Evolutionary conservation across 2,113 vertebrate species (phyloP).

Genomic region (Petaurus breviceps): DNA sequence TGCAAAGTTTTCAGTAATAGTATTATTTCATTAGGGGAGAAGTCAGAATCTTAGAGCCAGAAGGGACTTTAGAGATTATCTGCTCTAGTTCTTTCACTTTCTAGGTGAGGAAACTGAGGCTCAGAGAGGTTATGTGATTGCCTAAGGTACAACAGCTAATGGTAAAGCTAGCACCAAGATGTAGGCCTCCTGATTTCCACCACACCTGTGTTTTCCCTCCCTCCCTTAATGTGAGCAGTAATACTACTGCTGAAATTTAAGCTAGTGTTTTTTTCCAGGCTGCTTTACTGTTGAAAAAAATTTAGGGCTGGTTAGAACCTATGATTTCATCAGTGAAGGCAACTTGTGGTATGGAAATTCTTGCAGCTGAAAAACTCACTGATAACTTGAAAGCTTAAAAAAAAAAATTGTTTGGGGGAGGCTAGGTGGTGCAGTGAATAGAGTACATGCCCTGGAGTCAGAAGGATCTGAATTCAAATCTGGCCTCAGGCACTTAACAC

Average conservation of each 20-base stretch:
- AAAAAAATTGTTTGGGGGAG: not conserved
- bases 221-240: not conserved
- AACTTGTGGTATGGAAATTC: not conserved
- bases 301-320: not conserved
- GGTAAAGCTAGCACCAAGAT: not conserved
- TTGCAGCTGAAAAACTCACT: not conserved
- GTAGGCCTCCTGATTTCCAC: not conserved
- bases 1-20: not conserved
- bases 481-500: too few relatives aligned
- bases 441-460: too few relatives aligned
- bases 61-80: slow-evolving; percentile 2
- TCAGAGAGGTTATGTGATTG: slow-evolving; percentile 15
- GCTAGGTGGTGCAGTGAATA: too few relatives aligned
- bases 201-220: not conserved
- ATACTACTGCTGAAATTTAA: slow-evolving; percentile 37
- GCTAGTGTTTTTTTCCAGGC: slow-evolving; percentile 42
- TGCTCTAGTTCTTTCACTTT: slow-evolving; percentile 34
- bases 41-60: slow-evolving; percentile 22
- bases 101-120: slow-evolving; percentile 40
- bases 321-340: not conserved
- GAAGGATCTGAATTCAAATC: too few relatives aligned
- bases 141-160: not conserved
- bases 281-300: slow-evolving; percentile 39
- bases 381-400: not conserved
- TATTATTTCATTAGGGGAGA: not conserved